Conservation (phyloP, 1,140 invertebrate species). For the Apis mellifera region DNA sequence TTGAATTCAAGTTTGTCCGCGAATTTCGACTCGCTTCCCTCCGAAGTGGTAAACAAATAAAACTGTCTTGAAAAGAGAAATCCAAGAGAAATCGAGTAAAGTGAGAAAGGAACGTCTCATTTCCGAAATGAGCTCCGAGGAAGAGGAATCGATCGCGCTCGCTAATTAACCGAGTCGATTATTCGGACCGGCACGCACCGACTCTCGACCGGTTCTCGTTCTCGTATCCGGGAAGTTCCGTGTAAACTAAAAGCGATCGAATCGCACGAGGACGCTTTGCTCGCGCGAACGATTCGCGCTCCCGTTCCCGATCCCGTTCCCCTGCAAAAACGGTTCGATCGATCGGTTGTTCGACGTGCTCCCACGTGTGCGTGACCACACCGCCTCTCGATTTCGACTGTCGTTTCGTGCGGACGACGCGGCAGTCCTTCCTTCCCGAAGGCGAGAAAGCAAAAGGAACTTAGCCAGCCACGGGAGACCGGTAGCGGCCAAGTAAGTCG, state of each 20-base stretch:
- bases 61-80: too few species aligned
- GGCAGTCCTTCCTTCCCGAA: neutral
- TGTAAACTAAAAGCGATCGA: conserved; percentile 19
- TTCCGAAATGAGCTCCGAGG: neutral
- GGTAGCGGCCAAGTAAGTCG: conserved; percentile 17
- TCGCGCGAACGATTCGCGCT: neutral
- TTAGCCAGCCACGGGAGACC: conserved; percentile 18
- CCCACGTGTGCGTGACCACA: conserved; percentile 11
- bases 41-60: too few species aligned
- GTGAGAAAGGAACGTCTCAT: too few species aligned
- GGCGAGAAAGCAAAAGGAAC: neutral
- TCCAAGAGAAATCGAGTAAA: too few species aligned
- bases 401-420: conserved; percentile 12
- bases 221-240: conserved; percentile 40
- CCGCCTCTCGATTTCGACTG: neutral
- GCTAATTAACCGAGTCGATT: conserved; percentile 45
- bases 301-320: neutral
- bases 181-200: conserved; percentile 28
- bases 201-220: conserved; percentile 32
- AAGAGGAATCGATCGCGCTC: conserved; percentile 22
- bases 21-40: too few species aligned
- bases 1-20: too few species aligned
- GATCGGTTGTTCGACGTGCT: conserved; percentile 5
- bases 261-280: conserved; percentile 16
- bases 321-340: neutral